Evolutionary conservation across 2,797 vertebrate species (phyloP).

Genomic region (Malacoraja senta): DNA sequence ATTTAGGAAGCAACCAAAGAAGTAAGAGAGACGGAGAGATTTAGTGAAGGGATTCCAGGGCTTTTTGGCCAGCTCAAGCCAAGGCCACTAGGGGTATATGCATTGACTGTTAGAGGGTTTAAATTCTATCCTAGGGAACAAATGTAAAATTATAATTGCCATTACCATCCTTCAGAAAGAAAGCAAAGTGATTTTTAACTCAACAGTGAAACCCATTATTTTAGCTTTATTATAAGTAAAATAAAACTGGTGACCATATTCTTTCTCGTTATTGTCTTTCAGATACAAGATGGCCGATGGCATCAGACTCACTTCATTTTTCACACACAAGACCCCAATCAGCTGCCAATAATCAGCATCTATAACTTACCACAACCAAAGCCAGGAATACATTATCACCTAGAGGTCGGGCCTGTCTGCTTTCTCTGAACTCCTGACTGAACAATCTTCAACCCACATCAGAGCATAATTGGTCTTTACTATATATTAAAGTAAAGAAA

Average conservation of each 20-base stretch:
- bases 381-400: conserved; percentile 70
- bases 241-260: neutral
- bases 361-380: conserved; percentile 67
- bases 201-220: too few species aligned
- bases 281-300: conserved; percentile 87
- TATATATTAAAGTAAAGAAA: conserved; percentile 7
- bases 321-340: conserved; percentile 78
- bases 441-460: conserved; percentile 20
- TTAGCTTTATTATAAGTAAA: neutral
- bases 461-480: conserved; percentile 15
- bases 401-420: conserved; percentile 87
- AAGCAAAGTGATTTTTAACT: neutral
- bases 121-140: neutral
- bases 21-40: neutral
- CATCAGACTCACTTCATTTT: conserved; percentile 81
- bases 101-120: neutral
- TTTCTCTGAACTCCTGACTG: conserved; percentile 65
- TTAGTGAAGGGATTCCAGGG: neutral
- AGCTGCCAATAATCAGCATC: conserved; percentile 78
- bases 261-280: conserved; percentile 40
- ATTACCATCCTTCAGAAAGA: neutral
- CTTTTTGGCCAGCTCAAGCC: neutral
- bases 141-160: neutral
- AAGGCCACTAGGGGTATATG: neutral
- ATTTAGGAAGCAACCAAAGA: neutral